These are phyloP conservation scores for Manduca sexta DNA, from an alignment of 1,140 invertebrate species.

Conservation along the genomic window DNA sequence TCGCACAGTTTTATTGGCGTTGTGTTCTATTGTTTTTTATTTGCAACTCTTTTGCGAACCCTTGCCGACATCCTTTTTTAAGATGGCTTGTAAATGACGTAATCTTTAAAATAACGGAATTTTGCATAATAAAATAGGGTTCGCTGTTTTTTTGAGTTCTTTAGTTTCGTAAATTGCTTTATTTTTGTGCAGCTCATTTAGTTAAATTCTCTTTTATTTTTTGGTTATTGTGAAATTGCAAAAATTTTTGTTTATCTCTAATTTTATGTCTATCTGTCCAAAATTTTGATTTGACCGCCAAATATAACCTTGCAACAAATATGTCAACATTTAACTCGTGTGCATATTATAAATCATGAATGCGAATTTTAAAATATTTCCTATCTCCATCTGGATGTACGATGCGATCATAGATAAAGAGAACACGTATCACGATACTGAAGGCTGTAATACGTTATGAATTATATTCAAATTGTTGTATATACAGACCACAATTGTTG, in stretches of 20 bases:
- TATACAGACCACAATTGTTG: conserved; percentile 4
- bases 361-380: neutral
- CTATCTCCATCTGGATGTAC: neutral
- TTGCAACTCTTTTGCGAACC: conserved; percentile 52
- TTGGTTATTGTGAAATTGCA: no score
- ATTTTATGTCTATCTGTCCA: no score
- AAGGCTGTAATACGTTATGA: conserved; percentile 7
- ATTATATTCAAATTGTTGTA: conserved; percentile 14
- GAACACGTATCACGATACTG: conserved; percentile 7
- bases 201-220: no score
- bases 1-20: neutral
- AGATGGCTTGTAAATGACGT: no score
- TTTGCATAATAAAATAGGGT: neutral
- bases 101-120: neutral
- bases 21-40: conserved; percentile 30
- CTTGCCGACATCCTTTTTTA: neutral
- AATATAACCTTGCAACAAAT: no score
- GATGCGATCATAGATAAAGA: conserved; percentile 5
- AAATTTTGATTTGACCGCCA: no score
- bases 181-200: no score
- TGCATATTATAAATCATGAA: no score
- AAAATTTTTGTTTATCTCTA: no score
- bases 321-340: no score
- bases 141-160: neutral
- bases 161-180: no score